Percentiles rank a stretch among this genome's conserved stretches.
Evolutionary conservation across 2,797 vertebrate genomes (phyloP).

Genomic region (Semotilus atromaculatus): DNA sequence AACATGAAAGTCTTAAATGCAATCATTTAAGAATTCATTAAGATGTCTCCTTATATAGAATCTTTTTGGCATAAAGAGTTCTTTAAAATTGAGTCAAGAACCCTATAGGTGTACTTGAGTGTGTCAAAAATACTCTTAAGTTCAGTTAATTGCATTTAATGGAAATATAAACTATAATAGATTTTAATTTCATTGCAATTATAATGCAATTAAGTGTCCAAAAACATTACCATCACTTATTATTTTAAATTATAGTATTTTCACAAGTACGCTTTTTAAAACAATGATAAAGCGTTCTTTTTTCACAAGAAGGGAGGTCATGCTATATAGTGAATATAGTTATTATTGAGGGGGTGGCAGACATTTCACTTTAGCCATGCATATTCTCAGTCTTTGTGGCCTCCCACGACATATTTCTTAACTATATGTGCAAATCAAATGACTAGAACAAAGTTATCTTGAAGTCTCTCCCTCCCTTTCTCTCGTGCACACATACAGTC

Average conservation of each 20-base stretch:
- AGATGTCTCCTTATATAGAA: no score
- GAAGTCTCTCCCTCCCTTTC: neutral
- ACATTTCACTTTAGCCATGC: neutral
- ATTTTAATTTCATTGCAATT: neutral
- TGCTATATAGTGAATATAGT: neutral
- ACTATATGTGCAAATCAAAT: neutral
- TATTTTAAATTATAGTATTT: neutral
- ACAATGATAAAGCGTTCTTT: neutral
- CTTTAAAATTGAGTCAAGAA: no score
- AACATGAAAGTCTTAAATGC: no score
- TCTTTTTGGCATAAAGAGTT: no score
- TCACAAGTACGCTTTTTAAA: neutral
- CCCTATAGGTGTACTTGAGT: neutral
- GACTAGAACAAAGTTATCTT: neutral
- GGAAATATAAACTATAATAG: neutral
- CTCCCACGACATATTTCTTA: neutral
- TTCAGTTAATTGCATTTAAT: neutral
- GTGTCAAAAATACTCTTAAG: neutral
- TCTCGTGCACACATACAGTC: constrained; percentile 34
- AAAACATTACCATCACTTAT: neutral
- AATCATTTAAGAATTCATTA: no score
- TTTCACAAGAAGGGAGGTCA: neutral
- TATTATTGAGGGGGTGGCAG: neutral
- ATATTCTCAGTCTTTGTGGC: neutral
- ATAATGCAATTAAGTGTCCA: neutral